These are phyloP conservation scores for Patella vulgata DNA, from an alignment of 1,140 invertebrate species.

Conservation along the genomic window DNA sequence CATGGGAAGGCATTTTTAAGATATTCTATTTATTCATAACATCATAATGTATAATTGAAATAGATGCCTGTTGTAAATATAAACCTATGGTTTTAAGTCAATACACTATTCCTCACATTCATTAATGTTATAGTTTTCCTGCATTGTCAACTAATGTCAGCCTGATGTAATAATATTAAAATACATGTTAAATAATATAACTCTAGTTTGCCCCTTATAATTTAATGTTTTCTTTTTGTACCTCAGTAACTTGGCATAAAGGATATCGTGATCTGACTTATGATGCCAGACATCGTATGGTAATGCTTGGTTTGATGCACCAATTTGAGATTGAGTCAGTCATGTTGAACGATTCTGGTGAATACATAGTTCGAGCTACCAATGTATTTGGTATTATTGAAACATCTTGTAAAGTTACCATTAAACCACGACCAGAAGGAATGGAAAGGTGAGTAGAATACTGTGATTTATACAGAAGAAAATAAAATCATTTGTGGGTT, in stretches of 20 bases:
- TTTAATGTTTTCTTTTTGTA: too few relatives aligned
- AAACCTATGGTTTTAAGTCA: too few relatives aligned
- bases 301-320: slow-evolving; percentile 78
- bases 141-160: too few relatives aligned
- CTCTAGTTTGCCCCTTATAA: too few relatives aligned
- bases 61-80: too few relatives aligned
- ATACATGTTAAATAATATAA: too few relatives aligned
- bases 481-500: not conserved
- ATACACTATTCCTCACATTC: too few relatives aligned
- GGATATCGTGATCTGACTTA: slow-evolving; percentile 88
- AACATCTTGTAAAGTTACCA: slow-evolving; percentile 48
- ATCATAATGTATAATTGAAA: too few relatives aligned
- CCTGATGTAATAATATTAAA: too few relatives aligned
- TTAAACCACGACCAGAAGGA: slow-evolving; percentile 38
- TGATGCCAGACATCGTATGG: slow-evolving; percentile 82
- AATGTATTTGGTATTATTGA: slow-evolving; percentile 57
- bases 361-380: slow-evolving; percentile 86
- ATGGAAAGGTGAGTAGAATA: slow-evolving; percentile 35
- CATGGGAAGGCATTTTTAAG: too few relatives aligned
- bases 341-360: slow-evolving; percentile 76
- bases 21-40: too few relatives aligned
- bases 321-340: slow-evolving; percentile 79
- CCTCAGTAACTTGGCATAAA: slow-evolving; percentile 82
- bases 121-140: too few relatives aligned
- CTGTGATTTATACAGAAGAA: not conserved